Evolutionary conservation across 2,113 vertebrate species (phyloP).

Genomic region (Callaeas wilsoni): DNA sequence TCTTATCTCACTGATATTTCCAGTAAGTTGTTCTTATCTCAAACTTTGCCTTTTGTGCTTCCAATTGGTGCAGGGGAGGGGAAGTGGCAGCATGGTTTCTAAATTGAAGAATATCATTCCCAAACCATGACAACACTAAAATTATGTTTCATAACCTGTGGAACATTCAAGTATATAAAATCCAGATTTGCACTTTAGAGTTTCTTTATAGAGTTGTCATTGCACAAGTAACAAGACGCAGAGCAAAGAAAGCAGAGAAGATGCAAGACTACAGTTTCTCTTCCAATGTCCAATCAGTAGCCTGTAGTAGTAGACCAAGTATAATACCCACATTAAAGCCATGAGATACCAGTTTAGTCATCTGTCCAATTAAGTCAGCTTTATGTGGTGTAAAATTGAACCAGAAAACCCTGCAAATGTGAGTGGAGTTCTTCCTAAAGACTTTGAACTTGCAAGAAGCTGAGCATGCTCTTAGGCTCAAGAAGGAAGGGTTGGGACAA

Average conservation of each 20-base stretch:
- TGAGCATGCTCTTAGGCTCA: neutral
- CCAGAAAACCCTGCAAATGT: neutral
- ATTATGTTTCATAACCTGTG: neutral
- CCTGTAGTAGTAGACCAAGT: neutral
- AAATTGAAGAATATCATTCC: neutral
- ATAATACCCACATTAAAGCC: neutral
- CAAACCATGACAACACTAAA: neutral
- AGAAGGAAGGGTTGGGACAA: neutral
- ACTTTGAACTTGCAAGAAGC: neutral
- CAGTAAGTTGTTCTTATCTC: neutral
- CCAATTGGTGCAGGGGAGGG: neutral
- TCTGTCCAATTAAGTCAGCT: neutral
- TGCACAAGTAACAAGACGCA: neutral
- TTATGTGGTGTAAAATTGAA: neutral
- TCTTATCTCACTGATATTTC: neutral
- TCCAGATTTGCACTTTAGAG: neutral
- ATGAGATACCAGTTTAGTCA: neutral
- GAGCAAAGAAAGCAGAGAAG: neutral
- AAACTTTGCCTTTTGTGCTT: neutral
- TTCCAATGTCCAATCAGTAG: neutral
- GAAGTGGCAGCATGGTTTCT: neutral
- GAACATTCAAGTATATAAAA: neutral
- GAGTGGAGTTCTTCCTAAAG: neutral
- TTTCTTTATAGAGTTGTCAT: neutral
- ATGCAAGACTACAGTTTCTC: neutral